phyloP scores from a whole-genome alignment of 2,797 vertebrate genomes.

The Protonibea diacanthus region DNA sequence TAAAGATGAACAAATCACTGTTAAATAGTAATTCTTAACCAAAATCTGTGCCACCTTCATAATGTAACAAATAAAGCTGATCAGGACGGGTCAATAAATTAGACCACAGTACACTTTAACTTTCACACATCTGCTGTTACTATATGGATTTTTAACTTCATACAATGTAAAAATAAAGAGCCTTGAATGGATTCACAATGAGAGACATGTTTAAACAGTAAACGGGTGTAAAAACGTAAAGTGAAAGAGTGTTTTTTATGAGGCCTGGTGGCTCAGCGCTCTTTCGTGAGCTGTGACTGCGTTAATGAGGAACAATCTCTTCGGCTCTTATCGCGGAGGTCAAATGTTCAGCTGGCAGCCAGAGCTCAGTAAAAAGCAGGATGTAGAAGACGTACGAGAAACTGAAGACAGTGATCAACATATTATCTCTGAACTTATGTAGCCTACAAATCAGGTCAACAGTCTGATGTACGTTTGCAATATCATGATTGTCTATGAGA shows the following conservation, averaged over 20 bases:
- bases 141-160: background rate
- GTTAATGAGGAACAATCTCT: slow-evolving; percentile 63
- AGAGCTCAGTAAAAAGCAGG: background rate
- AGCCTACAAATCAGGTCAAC: background rate
- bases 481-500: background rate
- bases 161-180: background rate
- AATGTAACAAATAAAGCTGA: background rate
- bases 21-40: too few species aligned
- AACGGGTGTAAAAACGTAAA: background rate
- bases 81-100: background rate
- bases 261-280: background rate
- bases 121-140: background rate
- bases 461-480: background rate
- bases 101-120: background rate
- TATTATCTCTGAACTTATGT: background rate
- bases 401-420: background rate
- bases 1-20: too few species aligned
- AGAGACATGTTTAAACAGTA: background rate
- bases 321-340: slow-evolving; percentile 55
- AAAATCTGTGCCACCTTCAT: too few species aligned
- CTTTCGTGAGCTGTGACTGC: background rate
- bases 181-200: background rate
- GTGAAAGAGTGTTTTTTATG: slow-evolving; percentile 32
- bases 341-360: slow-evolving; percentile 51
- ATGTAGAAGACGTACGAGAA: background rate